Evolutionary conservation across 1,140 invertebrate genomes (phyloP).

Genomic region (Zaprionus vittiger): DNA sequence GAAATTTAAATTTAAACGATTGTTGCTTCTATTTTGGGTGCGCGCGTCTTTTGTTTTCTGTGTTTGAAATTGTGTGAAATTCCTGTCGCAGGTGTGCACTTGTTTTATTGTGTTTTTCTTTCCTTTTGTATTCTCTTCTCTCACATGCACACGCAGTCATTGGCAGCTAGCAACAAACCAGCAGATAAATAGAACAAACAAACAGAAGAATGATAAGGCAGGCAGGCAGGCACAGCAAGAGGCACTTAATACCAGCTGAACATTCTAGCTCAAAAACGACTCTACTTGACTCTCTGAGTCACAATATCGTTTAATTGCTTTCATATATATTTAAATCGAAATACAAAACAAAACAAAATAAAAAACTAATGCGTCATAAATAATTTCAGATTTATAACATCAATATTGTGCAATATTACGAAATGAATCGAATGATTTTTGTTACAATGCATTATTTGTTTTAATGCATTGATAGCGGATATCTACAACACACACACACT

Average conservation of each 20-base stretch:
- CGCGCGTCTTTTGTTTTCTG: constrained; percentile 39
- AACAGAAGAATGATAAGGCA: constrained; percentile 53
- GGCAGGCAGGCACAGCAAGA: constrained; percentile 1
- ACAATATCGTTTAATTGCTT: not conserved
- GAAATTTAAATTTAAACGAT: constrained; percentile 65
- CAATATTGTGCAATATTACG: not conserved
- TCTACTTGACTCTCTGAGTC: not conserved
- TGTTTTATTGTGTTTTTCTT: constrained; percentile 30
- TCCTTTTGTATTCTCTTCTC: not conserved
- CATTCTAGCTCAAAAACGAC: not conserved
- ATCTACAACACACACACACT: constrained; percentile 23
- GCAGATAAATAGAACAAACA: constrained; percentile 49
- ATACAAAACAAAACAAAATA: not conserved
- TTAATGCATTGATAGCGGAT: constrained; percentile 58
- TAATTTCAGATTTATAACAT: not conserved
- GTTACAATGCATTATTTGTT: not conserved
- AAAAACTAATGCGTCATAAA: not conserved
- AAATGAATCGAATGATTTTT: not conserved
- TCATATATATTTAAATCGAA: not conserved
- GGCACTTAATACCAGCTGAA: constrained; percentile 1
- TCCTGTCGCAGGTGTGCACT: constrained; percentile 76
- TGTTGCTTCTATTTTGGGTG: constrained; percentile 58
- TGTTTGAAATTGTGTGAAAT: constrained; percentile 68
- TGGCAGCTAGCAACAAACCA: constrained; percentile 71
- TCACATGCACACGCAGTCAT: constrained; percentile 3